These are phyloP conservation scores for Nemotelus pantherinus DNA, from an alignment of 2,888 invertebrate genomes.

Conservation along the genomic window DNA sequence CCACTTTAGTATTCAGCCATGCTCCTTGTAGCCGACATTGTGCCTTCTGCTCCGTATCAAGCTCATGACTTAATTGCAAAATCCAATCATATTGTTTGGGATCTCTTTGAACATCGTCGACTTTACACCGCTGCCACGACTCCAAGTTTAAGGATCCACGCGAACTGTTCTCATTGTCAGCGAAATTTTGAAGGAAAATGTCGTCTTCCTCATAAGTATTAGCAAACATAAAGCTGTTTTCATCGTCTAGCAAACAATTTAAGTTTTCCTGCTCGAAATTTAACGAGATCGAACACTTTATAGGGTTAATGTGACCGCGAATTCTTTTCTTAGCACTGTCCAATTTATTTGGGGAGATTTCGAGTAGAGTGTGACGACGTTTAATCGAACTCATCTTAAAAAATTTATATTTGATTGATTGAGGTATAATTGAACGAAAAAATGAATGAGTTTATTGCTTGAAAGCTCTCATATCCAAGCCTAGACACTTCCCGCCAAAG, in stretches of 20 bases:
- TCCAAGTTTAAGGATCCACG: constrained; percentile 57
- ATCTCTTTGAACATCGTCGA: constrained; percentile 56
- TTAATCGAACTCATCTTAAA: constrained; percentile 43
- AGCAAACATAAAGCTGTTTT: constrained; percentile 54
- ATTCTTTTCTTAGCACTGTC: constrained; percentile 9
- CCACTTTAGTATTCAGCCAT: constrained; percentile 58
- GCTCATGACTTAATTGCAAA: constrained; percentile 52
- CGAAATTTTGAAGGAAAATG: neutral
- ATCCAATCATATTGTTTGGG: constrained; percentile 56
- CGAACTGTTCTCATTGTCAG: neutral
- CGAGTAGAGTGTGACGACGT: constrained; percentile 45
- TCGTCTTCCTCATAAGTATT: constrained; percentile 38
- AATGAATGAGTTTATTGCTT: no score
- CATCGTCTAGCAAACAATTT: constrained; percentile 56
- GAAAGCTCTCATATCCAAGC: no score
- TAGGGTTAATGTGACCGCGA: neutral
- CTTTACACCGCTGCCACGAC: constrained; percentile 61
- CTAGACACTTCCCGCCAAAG: no score
- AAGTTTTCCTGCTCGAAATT: constrained; percentile 52
- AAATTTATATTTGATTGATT: no score
- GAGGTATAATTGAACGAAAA: no score
- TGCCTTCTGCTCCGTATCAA: constrained; percentile 33
- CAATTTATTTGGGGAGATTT: constrained; percentile 49
- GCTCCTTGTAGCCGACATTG: constrained; percentile 58
- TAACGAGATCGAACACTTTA: constrained; percentile 7